These are phyloP conservation scores for Charina bottae DNA, from an alignment of 2,113 vertebrate species.

Conservation along the genomic window DNA sequence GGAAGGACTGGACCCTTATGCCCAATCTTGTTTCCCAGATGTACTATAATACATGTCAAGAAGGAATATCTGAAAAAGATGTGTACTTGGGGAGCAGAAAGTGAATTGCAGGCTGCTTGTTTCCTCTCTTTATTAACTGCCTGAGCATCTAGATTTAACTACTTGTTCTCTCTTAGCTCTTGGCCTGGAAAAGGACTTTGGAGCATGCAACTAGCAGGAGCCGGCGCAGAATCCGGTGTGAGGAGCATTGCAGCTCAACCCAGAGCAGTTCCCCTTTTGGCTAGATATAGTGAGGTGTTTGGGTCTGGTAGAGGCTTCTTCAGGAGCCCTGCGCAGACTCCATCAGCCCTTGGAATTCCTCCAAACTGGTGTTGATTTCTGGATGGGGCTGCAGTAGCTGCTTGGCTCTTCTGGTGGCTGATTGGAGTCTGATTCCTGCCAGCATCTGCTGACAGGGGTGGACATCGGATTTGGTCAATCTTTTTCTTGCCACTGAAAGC, in stretches of 20 bases:
- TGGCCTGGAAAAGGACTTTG: not conserved
- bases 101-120: not conserved
- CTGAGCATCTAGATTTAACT: not conserved
- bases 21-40: not conserved
- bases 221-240: not conserved
- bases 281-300: not conserved
- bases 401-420: not conserved
- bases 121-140: conserved; percentile 3
- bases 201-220: not conserved
- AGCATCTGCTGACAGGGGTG: not conserved
- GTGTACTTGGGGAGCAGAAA: not conserved
- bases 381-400: not conserved
- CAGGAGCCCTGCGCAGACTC: not conserved
- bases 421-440: not conserved
- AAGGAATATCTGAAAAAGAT: not conserved
- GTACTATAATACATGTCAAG: not conserved
- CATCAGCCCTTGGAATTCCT: not conserved
- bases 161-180: not conserved
- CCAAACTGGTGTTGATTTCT: not conserved
- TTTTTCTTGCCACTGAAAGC: not conserved
- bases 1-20: not conserved
- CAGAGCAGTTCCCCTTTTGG: not conserved
- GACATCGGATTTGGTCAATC: not conserved
- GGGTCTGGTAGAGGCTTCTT: not conserved
- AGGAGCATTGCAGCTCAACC: not conserved